Conservation (phyloP, 2,888 invertebrate genomes). For the Hanleya hanleyi region DNA sequence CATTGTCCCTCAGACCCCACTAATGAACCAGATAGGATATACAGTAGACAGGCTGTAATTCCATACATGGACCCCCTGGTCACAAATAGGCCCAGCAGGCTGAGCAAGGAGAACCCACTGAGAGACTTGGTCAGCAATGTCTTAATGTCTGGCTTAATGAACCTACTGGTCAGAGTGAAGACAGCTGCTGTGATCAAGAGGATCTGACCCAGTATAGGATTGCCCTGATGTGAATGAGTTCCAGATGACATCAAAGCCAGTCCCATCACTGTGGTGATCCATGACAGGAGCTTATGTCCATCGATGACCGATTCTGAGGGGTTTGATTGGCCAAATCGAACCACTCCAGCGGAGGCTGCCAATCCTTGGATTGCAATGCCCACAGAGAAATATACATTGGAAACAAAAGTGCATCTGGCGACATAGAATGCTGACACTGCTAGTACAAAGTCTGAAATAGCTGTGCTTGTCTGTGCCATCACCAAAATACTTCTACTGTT, state of each 20-base stretch:
- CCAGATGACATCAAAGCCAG: slow-evolving; percentile 58
- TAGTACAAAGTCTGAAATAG: slow-evolving; percentile 61
- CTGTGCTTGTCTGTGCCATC: slow-evolving; percentile 53
- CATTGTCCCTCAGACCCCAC: slow-evolving; percentile 56
- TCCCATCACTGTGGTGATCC: slow-evolving; percentile 57
- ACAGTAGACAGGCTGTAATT: slow-evolving; percentile 48
- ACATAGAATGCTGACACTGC: slow-evolving; percentile 56
- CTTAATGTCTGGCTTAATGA: slow-evolving; percentile 38
- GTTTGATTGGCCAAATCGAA: slow-evolving; percentile 51
- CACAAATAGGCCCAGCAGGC: slow-evolving; percentile 50
- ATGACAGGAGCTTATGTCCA: slow-evolving; percentile 53
- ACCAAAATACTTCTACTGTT: too few relatives aligned
- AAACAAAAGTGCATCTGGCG: slow-evolving; percentile 40
- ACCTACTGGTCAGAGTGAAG: slow-evolving; percentile 44
- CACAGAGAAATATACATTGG: slow-evolving; percentile 41
- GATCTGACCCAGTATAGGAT: slow-evolving; percentile 47
- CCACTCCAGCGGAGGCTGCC: slow-evolving; percentile 61
- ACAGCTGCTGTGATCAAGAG: slow-evolving; percentile 46
- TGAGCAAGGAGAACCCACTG: slow-evolving; percentile 61
- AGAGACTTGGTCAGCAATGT: slow-evolving; percentile 50
- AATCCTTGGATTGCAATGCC: slow-evolving; percentile 58
- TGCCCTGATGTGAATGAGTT: slow-evolving; percentile 49
- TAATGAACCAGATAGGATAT: slow-evolving; percentile 55
- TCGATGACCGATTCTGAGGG: slow-evolving; percentile 43
- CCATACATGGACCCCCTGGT: slow-evolving; percentile 54